phyloP scores from a whole-genome alignment of 2,797 vertebrate genomes.

The Sebastes dallii region DNA sequence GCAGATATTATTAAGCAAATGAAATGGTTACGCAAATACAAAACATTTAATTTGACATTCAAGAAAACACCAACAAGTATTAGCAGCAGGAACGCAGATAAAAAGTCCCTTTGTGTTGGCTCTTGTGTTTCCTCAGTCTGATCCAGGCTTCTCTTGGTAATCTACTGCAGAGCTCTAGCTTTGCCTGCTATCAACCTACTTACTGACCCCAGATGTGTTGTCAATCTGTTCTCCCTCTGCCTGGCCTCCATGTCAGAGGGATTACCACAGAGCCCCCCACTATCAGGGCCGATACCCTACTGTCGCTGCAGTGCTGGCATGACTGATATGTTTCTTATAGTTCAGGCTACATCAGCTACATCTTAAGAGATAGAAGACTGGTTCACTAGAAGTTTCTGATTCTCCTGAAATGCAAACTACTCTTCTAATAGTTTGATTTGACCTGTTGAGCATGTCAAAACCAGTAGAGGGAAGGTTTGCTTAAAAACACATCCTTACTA shows the following conservation, averaged over 20 bases:
- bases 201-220: constrained; percentile 74
- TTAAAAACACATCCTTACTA: constrained; percentile 12
- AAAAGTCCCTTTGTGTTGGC: constrained; percentile 20
- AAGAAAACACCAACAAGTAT: constrained; percentile 46
- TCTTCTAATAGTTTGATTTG: neutral
- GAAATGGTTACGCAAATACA: neutral
- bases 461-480: neutral
- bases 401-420: neutral
- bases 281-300: constrained; percentile 43
- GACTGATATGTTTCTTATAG: constrained; percentile 30
- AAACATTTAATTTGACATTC: neutral
- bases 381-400: neutral
- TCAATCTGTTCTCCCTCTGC: constrained; percentile 63
- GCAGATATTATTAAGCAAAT: constrained; percentile 9
- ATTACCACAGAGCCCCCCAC: constrained; percentile 64
- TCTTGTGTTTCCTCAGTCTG: constrained; percentile 47
- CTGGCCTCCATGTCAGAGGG: constrained; percentile 66
- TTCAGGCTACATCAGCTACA: constrained; percentile 21
- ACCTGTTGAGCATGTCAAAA: constrained; percentile 11
- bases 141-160: constrained; percentile 64
- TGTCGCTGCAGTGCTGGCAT: constrained; percentile 37
- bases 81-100: constrained; percentile 24
- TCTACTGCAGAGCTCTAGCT: constrained; percentile 69
- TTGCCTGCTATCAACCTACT: constrained; percentile 72
- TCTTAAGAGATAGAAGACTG: constrained; percentile 11